Percentiles rank a stretch among this genome's conserved stretches.
These are phyloP conservation scores for Epinotia nisella DNA, from an alignment of 2,888 invertebrate genomes.

Conservation along the genomic window DNA sequence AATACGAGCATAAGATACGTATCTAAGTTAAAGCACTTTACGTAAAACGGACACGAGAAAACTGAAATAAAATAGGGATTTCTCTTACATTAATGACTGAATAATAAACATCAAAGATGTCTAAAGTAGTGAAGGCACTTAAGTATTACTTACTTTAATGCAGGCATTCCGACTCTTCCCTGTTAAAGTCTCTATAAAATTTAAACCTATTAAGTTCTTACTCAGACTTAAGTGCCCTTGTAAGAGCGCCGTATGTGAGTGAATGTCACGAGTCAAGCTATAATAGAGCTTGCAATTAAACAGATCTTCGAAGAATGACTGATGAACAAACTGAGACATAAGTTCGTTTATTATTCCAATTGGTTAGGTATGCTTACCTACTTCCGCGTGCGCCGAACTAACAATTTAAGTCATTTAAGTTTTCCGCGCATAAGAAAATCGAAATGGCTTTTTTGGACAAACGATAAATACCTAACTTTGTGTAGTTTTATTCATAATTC, in stretches of 20 bases:
- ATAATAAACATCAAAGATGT: constrained; percentile 25
- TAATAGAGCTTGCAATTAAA: not conserved
- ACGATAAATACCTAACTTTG: too few relatives aligned
- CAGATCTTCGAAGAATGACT: not conserved
- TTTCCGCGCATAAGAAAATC: too few relatives aligned
- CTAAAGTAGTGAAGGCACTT: constrained; percentile 34
- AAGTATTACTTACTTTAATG: constrained; percentile 40
- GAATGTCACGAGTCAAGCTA: constrained; percentile 3
- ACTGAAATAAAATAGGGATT: constrained; percentile 15
- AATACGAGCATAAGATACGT: too few relatives aligned
- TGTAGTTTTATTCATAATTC: too few relatives aligned
- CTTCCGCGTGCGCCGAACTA: too few relatives aligned
- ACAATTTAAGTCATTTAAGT: too few relatives aligned
- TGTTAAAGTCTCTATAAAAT: constrained; percentile 38
- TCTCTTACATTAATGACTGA: constrained; percentile 6
- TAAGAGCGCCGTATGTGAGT: constrained; percentile 11
- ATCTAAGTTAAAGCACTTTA: too few relatives aligned
- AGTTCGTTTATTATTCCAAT: too few relatives aligned
- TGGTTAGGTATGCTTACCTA: too few relatives aligned
- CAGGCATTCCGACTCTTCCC: constrained; percentile 6
- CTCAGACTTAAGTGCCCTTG: constrained; percentile 20
- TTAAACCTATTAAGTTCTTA: constrained; percentile 36
- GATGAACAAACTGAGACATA: not conserved
- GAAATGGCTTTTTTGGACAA: too few relatives aligned
- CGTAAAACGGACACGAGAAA: not conserved